These are phyloP conservation scores for Halcyon senegalensis DNA, from an alignment of 2,113 vertebrate species.

Conservation along the genomic window DNA sequence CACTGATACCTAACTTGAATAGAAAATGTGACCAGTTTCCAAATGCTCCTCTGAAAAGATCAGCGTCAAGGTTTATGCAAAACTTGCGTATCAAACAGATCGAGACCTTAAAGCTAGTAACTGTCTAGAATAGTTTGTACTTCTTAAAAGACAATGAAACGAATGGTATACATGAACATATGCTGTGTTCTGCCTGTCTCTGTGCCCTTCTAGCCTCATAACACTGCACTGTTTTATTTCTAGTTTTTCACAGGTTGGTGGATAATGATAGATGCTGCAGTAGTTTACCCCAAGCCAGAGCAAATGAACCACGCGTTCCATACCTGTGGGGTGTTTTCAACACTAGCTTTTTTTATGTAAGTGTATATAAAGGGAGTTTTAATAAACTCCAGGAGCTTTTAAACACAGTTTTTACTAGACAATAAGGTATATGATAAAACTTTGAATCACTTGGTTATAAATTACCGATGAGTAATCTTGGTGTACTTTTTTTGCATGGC, in stretches of 20 bases:
- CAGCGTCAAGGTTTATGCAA: rapidly evolving
- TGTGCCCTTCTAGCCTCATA: background rate
- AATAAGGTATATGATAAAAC: background rate
- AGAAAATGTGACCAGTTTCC: background rate
- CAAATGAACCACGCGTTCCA: slow-evolving; percentile 91
- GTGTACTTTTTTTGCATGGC: background rate
- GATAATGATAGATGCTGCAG: slow-evolving; percentile 92
- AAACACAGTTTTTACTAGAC: background rate
- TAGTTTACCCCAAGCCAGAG: slow-evolving; percentile 80
- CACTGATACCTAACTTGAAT: background rate
- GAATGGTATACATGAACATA: no score
- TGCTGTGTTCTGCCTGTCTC: background rate
- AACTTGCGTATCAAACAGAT: background rate
- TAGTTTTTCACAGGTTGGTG: slow-evolving; percentile 96
- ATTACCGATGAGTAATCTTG: background rate
- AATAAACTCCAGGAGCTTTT: rapidly evolving
- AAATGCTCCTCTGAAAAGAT: background rate
- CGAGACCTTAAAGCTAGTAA: background rate
- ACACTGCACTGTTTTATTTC: background rate
- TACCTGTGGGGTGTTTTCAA: slow-evolving; percentile 93
- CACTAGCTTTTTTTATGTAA: slow-evolving; percentile 93
- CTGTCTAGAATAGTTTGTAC: background rate
- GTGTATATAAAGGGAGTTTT: slow-evolving; percentile 35
- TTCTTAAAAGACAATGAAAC: background rate
- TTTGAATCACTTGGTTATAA: background rate